Conservation (phyloP, 2,797 vertebrate species). For the Typhlichthys subterraneus region DNA sequence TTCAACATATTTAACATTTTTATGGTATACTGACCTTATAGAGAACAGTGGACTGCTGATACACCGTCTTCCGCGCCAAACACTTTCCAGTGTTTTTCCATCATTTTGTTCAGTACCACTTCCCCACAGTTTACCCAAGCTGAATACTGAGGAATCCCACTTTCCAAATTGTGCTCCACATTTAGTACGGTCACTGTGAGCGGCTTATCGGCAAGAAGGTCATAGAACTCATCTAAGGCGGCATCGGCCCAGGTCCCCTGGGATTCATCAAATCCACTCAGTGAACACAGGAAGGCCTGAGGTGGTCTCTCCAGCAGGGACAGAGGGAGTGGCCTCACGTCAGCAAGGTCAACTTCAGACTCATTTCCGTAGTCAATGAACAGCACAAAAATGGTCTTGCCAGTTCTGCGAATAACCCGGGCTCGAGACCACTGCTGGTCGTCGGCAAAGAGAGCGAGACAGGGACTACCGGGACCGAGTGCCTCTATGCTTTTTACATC, state of each 20-base stretch:
- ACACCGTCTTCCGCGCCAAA: conserved; percentile 6
- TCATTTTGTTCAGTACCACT: conserved; percentile 71
- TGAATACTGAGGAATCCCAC: conserved; percentile 66
- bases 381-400: conserved; percentile 56
- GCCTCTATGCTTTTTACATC: conserved; percentile 12
- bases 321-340: conserved; percentile 72
- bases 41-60: not conserved
- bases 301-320: conserved; percentile 72
- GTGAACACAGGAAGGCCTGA: conserved; percentile 84
- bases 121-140: conserved; percentile 78
- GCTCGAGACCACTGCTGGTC: conserved; percentile 85
- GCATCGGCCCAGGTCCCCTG: conserved; percentile 76
- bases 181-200: conserved; percentile 75
- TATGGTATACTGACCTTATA: conserved; percentile 32
- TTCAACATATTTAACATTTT: not conserved
- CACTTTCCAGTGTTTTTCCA: conserved; percentile 75
- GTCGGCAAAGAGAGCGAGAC: conserved; percentile 79
- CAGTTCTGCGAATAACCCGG: conserved; percentile 61
- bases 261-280: conserved; percentile 77
- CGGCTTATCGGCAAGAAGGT: conserved; percentile 72
- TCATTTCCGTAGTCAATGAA: conserved; percentile 88
- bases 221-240: conserved; percentile 78
- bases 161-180: conserved; percentile 34
- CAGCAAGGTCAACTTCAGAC: conserved; percentile 61
- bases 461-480: conserved; percentile 74